Conservation (phyloP, 2,113 vertebrate genomes). For the Ceyx cyanopectus region DNA sequence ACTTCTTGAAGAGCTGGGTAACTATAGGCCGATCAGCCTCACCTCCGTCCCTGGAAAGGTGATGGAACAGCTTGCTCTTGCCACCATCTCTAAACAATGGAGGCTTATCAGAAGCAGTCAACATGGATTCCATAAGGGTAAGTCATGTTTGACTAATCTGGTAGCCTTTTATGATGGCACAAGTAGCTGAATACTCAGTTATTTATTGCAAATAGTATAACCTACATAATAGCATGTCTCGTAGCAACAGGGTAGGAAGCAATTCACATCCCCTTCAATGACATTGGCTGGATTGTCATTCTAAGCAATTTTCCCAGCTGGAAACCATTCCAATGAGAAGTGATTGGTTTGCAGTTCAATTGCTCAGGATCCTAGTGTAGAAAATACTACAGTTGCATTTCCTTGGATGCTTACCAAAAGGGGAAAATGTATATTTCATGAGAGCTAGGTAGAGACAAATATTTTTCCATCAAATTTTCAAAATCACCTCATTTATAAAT, state of each 20-base stretch:
- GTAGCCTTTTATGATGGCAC: too few relatives aligned
- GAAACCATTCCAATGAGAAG: not conserved
- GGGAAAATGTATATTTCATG: not conserved
- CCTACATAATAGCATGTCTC: not conserved
- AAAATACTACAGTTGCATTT: not conserved
- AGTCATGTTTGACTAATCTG: too few relatives aligned
- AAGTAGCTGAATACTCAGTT: not conserved
- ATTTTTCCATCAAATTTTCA: not conserved
- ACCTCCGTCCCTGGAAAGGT: too few relatives aligned
- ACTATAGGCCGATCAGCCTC: too few relatives aligned
- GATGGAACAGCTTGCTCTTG: too few relatives aligned
- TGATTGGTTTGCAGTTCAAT: not conserved
- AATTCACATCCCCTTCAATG: not conserved
- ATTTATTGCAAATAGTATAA: not conserved
- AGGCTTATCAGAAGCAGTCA: too few relatives aligned
- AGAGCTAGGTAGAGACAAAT: not conserved
- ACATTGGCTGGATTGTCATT: not conserved
- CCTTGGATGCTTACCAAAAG: not conserved
- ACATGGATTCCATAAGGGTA: too few relatives aligned
- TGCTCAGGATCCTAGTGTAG: not conserved
- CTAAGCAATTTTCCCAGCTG: not conserved
- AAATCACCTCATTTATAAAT: not conserved
- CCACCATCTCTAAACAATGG: too few relatives aligned
- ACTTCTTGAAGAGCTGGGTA: too few relatives aligned
- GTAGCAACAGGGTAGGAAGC: not conserved